Evolutionary conservation across 2,113 vertebrate genomes (phyloP).

Genomic region (Chionomys nivalis): DNA sequence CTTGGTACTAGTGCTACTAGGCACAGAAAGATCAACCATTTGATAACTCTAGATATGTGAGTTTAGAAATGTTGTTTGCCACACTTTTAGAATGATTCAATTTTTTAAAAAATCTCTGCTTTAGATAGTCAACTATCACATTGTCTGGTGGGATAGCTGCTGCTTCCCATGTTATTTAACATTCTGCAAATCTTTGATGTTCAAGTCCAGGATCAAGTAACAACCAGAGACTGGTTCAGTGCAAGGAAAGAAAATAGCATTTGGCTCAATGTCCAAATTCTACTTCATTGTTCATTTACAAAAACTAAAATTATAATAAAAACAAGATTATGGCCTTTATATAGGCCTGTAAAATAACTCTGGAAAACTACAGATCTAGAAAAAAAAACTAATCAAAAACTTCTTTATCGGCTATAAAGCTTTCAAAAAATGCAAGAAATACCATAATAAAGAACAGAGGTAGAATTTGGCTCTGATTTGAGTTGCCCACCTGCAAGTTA

Average conservation of each 20-base stretch:
- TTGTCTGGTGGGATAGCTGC: slow-evolving; percentile 35
- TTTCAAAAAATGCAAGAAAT: slow-evolving; percentile 64
- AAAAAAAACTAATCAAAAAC: slow-evolving; percentile 52
- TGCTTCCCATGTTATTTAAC: background rate
- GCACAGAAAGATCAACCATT: slow-evolving; percentile 10
- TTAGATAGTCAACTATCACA: slow-evolving; percentile 75
- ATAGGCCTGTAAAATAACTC: slow-evolving; percentile 59
- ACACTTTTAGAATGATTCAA: slow-evolving; percentile 72
- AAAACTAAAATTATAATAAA: slow-evolving; percentile 70
- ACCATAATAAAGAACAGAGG: slow-evolving; percentile 49
- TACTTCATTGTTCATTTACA: slow-evolving; percentile 58
- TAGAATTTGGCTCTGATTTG: slow-evolving; percentile 41
- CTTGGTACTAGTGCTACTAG: slow-evolving; percentile 24
- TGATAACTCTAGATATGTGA: slow-evolving; percentile 27
- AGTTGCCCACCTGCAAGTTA: slow-evolving; percentile 70
- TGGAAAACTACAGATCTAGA: slow-evolving; percentile 55
- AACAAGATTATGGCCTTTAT: slow-evolving; percentile 63
- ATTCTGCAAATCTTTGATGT: slow-evolving; percentile 52
- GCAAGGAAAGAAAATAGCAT: background rate
- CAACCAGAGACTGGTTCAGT: background rate
- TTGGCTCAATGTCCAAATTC: slow-evolving; percentile 56
- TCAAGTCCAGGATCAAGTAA: slow-evolving; percentile 33
- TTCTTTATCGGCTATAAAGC: slow-evolving; percentile 69
- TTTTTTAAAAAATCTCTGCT: slow-evolving; percentile 62
- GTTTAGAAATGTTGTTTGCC: slow-evolving; percentile 69